Evolutionary conservation across 2,888 invertebrate genomes (phyloP), one percentile per base, ranked within the genome.

Genomic region (Taenaris catops): DNA sequence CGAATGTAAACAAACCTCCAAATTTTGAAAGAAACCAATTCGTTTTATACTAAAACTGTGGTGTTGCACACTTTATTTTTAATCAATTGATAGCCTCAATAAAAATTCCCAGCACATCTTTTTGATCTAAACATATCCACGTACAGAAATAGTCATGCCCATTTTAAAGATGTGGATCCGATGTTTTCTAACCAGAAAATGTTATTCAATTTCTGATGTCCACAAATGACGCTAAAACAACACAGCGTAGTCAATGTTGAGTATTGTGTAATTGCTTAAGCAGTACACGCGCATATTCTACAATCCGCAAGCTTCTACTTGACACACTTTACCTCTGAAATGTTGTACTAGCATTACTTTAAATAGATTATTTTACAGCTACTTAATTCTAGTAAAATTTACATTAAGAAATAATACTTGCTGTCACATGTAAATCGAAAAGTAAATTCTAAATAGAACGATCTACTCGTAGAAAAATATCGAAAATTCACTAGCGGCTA

Each of bases 271-370:
- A 36, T 11, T 25, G 25, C 29, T 25, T 29, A 11, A 9, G 23
- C 33, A 25, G 34, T 17, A 16, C 25, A 14, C 21, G 29, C 25
- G 29, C 29, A 25, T 34, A 26, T 23, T 19, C 27, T 25, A 24
- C 38, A 25, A 25, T 38, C 28, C 14, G 21, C 28, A 7, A 31
- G 37, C 21, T 31, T 31, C 31, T 31, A 23, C 23, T 23, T 8
- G 10, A 19, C 20, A 19, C 14, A 23, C 21, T 23, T 21, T 31
- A 16, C 14, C 9, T 14, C 9, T 23, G 31, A 21, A 31, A 31
- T 31, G 29, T 21, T 8, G 7, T 9, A 31, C 29, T 16, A 9
- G 14, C 14, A 14, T 14, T 14, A 2, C 3, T 3, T 14, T 4
- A 4, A 14, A 14, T 14, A 4, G 14, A 14, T 14, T 14, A 3